phyloP scores from a whole-genome alignment of 2,113 vertebrate genomes.

The Patagioenas fasciata region DNA sequence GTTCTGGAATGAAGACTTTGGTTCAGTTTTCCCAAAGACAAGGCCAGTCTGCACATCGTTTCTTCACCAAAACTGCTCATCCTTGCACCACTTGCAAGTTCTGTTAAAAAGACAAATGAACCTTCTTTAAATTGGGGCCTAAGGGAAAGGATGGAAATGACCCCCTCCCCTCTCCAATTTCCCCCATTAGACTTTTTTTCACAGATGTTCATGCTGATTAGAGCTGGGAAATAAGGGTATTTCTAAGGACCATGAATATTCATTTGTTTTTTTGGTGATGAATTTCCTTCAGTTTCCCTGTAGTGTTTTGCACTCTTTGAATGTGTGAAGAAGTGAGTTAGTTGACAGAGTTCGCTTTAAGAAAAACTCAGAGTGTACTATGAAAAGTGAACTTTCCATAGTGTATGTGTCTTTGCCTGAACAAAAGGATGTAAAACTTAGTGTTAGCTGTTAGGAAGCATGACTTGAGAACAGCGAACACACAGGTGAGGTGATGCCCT shows the following conservation, averaged over 20 bases:
- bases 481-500: not conserved
- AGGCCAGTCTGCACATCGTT: not conserved
- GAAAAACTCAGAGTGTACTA: not conserved
- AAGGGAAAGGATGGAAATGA: slow-evolving; percentile 11
- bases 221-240: slow-evolving; percentile 41
- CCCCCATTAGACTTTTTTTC: slow-evolving; percentile 37
- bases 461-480: not conserved
- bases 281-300: slow-evolving; percentile 25
- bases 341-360: not conserved
- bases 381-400: not conserved
- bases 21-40: not conserved
- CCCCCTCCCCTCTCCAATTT: slow-evolving; percentile 21
- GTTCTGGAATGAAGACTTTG: not conserved
- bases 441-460: not conserved
- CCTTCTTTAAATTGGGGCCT: slow-evolving; percentile 16
- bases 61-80: not conserved
- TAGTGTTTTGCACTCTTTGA: slow-evolving; percentile 10
- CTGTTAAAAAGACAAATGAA: slow-evolving; percentile 35
- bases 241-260: slow-evolving; percentile 58
- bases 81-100: not conserved
- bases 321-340: not conserved
- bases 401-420: not conserved
- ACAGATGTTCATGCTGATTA: slow-evolving; percentile 57
- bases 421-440: not conserved
- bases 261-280: slow-evolving; percentile 51